Evolutionary conservation across 1,140 invertebrate genomes (phyloP), one percentile per base, ranked within the genome.

Genomic region (Orchesella cincta): DNA sequence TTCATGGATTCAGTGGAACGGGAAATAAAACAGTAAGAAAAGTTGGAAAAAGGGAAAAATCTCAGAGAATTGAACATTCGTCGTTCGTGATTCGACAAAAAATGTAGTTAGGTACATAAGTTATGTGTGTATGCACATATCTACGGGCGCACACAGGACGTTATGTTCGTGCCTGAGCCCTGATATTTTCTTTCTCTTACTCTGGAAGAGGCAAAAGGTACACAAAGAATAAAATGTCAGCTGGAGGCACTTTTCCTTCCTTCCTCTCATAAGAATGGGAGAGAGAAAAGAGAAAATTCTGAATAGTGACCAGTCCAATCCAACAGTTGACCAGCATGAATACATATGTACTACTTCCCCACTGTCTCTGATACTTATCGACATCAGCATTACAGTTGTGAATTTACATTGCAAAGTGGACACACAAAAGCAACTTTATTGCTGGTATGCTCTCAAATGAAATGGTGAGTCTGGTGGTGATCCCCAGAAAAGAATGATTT

Each of bases 231-330:
- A 67, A 67, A 67, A 67, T 67, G 62, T 67, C 62, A 67, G 62
- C 62, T 67, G 62, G 62, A 67, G 62, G 62, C 62, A 67, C 62
- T 67, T 76, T 70, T 52, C 51, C 67, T 76, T 36, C 29, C 28
- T 72, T 23, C 36, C 64, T 46, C 20, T 72, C 57, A 73, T 74
- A 51, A 72, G 73, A 78, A 46, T 74, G 62, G 64, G 70, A 74
- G 23, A 52, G 26, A 78, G 51, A 70, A 34, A 26, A 28, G 5
- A 28, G 54, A 14, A 26, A 62, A 62, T 28, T 62, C 3, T 62
- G 54, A 36, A 71, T 12, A 33, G 12, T n/a, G n/a, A n/a, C n/a
- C n/a, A 23, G 34, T 71, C 8, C 29, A 71, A 14, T 34, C 67
- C 14, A 71, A 31, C 14, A 36, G 23, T n/a, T 23, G 29, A 71